Evolutionary conservation across 2,113 vertebrate species (phyloP), one percentile per base, ranked within the genome.

Genomic region (Strix uralensis): DNA sequence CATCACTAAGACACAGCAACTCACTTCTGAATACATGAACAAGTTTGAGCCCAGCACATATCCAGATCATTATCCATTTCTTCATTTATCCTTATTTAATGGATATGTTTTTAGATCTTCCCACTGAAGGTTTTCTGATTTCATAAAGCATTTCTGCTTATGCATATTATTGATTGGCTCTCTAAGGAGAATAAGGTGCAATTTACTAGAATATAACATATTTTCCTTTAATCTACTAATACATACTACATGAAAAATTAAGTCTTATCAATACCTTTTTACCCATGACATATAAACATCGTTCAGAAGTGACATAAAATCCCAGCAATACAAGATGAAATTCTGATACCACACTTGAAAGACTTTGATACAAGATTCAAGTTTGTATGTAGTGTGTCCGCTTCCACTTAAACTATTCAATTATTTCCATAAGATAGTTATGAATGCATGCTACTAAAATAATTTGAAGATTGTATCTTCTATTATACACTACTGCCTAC

Each of bases 1-100:
- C 63, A 95, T 79, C 88, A 83, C 77, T 78, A 97, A 93, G 79
- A 54, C 42, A 74, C n/a, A 77, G 63, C 70, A 95, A 97, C 77
- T 97, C 79, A 90, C 78, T 97, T 97, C 47, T 87, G 38, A 94
- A 86, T 70, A 85, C 16, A 27, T 32, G 32, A 92, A 72, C 23
- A 72, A 88, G 22, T 51, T 55, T 30, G 15, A 97, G 71, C 42
- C 82, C 42, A 82, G 79, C 89, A 87, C 3, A 13, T 3, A 38
- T 15, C 2, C 52, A 96, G 81, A 86, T 91, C 42, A 61, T 57
- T 72, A 65, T 58, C 42, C 25, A 32, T 49, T 74, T 94, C 57
- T 95, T 88, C 59, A 92, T 63, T 94, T 61, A 21, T 49, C 92
- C 74, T 85, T 94, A 86, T 81, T 94, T 88, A 75, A 78, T 88